Percentiles rank a stretch among this genome's conserved stretches.
Evolutionary conservation across 2,113 vertebrate species (phyloP).

Genomic region (Caretta caretta): DNA sequence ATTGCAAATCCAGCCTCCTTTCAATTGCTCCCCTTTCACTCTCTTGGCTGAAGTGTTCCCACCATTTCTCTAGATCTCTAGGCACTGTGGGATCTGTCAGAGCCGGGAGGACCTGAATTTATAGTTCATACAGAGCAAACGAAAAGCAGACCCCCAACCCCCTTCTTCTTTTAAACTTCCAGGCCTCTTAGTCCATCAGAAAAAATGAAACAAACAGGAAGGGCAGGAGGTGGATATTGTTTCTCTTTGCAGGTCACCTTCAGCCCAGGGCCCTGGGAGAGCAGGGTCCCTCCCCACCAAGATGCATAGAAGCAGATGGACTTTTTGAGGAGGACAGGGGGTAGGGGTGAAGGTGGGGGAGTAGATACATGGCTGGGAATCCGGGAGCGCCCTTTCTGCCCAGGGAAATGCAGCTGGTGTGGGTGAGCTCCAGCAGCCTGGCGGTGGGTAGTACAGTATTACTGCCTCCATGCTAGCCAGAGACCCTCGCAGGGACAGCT

Average conservation of each 20-base stretch:
- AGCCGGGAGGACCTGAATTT: neutral
- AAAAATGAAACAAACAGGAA: too few species aligned
- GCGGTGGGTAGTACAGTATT: too few species aligned
- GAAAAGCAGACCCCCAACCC: neutral
- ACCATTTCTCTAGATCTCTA: neutral
- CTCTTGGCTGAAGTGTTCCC: neutral
- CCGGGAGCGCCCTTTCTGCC: too few species aligned
- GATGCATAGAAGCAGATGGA: neutral
- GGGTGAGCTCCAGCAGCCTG: too few species aligned
- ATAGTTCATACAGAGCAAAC: neutral
- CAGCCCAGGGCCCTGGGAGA: too few species aligned
- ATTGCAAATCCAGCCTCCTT: neutral
- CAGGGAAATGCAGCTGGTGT: too few species aligned
- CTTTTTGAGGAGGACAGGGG: neutral
- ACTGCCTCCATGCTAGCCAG: too few species aligned
- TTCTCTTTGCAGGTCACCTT: neutral
- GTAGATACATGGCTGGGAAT: neutral
- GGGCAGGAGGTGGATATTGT: neutral
- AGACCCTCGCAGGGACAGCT: too few species aligned
- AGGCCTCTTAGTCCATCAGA: neutral
- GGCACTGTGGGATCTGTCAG: neutral
- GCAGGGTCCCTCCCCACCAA: neutral
- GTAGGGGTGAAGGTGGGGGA: too few species aligned
- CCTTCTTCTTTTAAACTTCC: neutral
- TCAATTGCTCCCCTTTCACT: neutral